Evolutionary conservation across 2,888 invertebrate species (phyloP), one percentile per base, ranked within the genome.

Genomic region (Diabrotica balteata): DNA sequence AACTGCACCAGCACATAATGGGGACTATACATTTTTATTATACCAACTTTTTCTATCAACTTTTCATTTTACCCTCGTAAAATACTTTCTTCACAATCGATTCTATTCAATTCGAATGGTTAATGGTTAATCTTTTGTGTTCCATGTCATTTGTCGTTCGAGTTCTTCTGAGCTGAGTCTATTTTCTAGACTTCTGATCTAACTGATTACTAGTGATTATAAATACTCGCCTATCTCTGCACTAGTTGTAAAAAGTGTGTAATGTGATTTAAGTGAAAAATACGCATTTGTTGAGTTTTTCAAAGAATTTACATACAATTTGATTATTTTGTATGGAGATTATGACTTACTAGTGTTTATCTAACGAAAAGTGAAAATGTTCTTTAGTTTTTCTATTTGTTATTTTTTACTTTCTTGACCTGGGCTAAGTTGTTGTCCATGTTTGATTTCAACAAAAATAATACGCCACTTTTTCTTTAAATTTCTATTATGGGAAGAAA

Each of bases 361-460:
- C 11, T 22, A 49, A 47, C 10, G 22, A 49, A 22, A 63, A 49
- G 50, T 64, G 64, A 44, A 64, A 62, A 52, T 59, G 52, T 42
- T 44, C 22, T 59, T 59, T 46, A 59, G 11, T 32, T 45, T 46
- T 42, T 8, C 9, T 8, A 51, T 51, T 58, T 63, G 51, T 43
- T 59, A 58, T 52, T 64, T 64, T 64, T 51, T 52, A 42, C 32
- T 58, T 59, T 76, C 79, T 75, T 79, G 79, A 80, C 80, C 80
- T 80, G 78, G 78, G 77, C 71, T 74, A 80, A 79, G 73, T 72
- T 75, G 73, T 71, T 75, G 66, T 76, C 77, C 75, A 75, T 79
- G 78, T 79, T 79, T 73, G 76, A 72, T 71, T 74, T 69, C 70
- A 71, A 72, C 70, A 73, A 75, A 75, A 77, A 76, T 74, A 75